Evolutionary conservation across 2,888 invertebrate genomes (phyloP), one percentile per base, ranked within the genome.

Genomic region (Drosophila conformis): DNA sequence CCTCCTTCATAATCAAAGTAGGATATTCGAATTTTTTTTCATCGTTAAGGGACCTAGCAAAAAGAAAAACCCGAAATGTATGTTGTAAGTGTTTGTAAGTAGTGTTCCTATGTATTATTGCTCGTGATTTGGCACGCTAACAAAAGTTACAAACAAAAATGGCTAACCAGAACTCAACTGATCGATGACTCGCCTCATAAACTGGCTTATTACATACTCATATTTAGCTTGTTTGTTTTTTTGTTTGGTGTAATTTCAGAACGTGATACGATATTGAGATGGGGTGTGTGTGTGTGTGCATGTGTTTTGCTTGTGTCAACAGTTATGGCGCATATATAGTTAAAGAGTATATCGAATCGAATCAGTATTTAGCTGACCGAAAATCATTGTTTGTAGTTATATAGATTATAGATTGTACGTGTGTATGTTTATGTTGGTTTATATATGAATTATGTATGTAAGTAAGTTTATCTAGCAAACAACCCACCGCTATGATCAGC

Each of bases 401-500:
- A 67, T 54, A 54, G 36, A 52, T 64, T 68, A 70, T 71, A 58
- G 61, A 71, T 78, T 64, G 46, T 60, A 62, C 66, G 69, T 64
- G 40, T 54, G 59, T 60, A 53, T 73, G 76, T 57, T 62, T 70
- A 52, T 59, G 38, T 62, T 46, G 15, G 21, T 75, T 65, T 64
- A 15, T 63, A 60, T 69, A 40, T 65, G 35, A 56, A 29, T 48
- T 51, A 57, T 38, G 58, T 59, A 29, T 56, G 38, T 54, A 35
- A 74, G 36, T 54, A 35, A 74, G 67, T 84, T 96, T 95, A 96
- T 95, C 96, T 96, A 94, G 96, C 96, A 95, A 96, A 96, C 94
- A 96, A 96, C 98, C 97, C 98, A 98, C 98, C 98, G 95, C 97
- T 96, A 95, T 98, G 97, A 95, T 98, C 98, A 92, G 97, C 96